Evolutionary conservation across 2,888 invertebrate species (phyloP), one percentile per base, ranked within the genome.

Genomic region (Cryptocheilus praepositus): DNA sequence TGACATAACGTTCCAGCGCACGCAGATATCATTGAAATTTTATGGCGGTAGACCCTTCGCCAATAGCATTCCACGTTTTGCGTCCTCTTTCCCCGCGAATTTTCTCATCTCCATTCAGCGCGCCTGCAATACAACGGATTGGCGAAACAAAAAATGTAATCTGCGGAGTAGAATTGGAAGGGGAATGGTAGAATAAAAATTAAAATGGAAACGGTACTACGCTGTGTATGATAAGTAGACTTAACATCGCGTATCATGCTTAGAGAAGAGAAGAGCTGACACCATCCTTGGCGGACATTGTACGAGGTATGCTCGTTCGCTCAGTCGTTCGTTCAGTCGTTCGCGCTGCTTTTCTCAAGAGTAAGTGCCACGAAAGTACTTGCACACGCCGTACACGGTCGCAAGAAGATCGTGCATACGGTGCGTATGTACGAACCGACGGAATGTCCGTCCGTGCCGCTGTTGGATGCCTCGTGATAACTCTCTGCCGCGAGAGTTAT

Each of bases 401-500:
- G 25, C 61, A 56, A 61, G 36, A 57, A 55, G 63, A 70, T 61
- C 60, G 36, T 8, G 18, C 25, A 18, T 8, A 54, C 36, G 36
- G 36, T 36, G 36, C 36, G 36, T 36, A 36, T 36, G 36, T n/a
- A 36, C 36, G 36, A 28, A 70, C 72, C 70, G 67, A 56, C 69
- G 64, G 66, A 61, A 64, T 72, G 66, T 67, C 72, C 70, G 49
- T 67, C 73, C 64, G 60, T 54, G 64, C 63, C 60, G 54, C 61
- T 53, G 67, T 56, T 44, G 70, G 62, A 68, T 64, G 51, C 36
- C 71, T 61, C 73, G 68, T 69, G 74, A 75, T 75, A 75, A 75
- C 71, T 75, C 71, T 22, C 36, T 44, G 60, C 21, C 70, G 74
- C 69, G 73, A 76, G 76, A 81, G 73, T 80, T 81, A 81, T 81